Evolutionary conservation across 2,113 vertebrate species (phyloP), one percentile per base, ranked within the genome.

Genomic region (Cyprinodon brontotheroides): DNA sequence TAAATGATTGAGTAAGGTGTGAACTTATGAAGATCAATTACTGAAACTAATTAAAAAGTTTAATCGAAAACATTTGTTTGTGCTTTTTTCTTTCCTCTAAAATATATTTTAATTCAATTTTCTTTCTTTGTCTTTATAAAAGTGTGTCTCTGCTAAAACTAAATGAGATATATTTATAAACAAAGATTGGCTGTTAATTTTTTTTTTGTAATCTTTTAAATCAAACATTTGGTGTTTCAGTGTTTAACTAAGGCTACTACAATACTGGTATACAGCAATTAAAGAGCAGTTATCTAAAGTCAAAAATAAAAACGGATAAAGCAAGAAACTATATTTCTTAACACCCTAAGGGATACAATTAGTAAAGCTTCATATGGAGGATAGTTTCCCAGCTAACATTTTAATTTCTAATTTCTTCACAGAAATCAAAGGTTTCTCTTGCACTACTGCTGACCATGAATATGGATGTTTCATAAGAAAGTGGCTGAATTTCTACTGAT

Each of bases 351-450:
- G 50, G 2, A 0, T 3, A 20, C 12, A 57, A 4, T 14, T 59
- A 14, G 3, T 29, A 29, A 60, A 45, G 17, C n/a, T 78, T 2
- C 2, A 17, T 29, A 22, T 39, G 37, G n/a, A 73, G 14, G 20
- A 17, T 50, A 48, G 36, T 78, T 72, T 68, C 38, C 43, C 48
- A 53, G 17, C 48, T 53, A 15, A 7, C 14, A 50, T 5, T 50
- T 13, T 17, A 53, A 20, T 17, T 29, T 53, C 15, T 1, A 53
- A 15, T 15, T 53, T 53, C 15, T 17, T 57, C 13, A 22, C 9
- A 65, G n/a, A 67, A 59, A 74, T 48, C 3, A 29, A 73, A 78
- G 47, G 9, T 67, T 60, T 38, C 64, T 41, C 50, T 13, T 37
- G 15, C 5, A 11, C 14, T 20, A 14, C 13, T 41, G n/a, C 43